A percentile compares a stretch with the other conserved stretches of the same genome.
Evolutionary conservation across 2,888 invertebrate species (phyloP).

Genomic region (Dastarcus helophoroides): DNA sequence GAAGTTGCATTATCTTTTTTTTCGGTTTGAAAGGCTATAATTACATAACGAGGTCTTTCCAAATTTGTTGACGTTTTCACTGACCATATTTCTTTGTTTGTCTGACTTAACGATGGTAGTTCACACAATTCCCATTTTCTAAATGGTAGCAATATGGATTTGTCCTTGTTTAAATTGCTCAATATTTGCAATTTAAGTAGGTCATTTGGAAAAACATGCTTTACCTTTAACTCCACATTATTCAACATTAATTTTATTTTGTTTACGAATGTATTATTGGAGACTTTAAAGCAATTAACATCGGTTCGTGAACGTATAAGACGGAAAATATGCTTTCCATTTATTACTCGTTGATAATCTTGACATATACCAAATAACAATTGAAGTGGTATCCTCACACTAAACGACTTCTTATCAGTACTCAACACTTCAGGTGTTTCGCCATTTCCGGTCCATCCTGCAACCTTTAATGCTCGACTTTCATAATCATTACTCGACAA

Average conservation of each 20-base stretch:
- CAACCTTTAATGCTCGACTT: slow-evolving; percentile 17
- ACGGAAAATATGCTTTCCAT: slow-evolving; percentile 17
- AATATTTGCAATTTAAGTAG: not conserved
- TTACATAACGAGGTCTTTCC: no score
- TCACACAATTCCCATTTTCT: no score
- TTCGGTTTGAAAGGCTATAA: no score
- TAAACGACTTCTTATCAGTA: no score
- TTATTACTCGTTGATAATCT: slow-evolving; percentile 27
- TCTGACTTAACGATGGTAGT: no score
- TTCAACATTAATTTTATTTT: not conserved
- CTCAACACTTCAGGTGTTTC: no score
- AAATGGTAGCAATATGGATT: no score
- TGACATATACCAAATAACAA: slow-evolving; percentile 26
- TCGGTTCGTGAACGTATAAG: slow-evolving; percentile 5
- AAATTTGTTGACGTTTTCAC: no score
- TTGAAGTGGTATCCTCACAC: slow-evolving; percentile 23
- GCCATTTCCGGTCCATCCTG: no score
- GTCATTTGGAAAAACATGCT: slow-evolving; percentile 3
- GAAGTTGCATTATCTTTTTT: no score
- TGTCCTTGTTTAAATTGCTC: no score
- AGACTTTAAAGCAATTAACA: slow-evolving; percentile 4
- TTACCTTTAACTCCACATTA: slow-evolving; percentile 2
- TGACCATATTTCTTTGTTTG: no score
- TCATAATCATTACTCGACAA: slow-evolving; percentile 21
- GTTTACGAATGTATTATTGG: slow-evolving; percentile 5